phyloP scores from a whole-genome alignment of 2,797 vertebrate genomes.

The Enteromius unitaeniatus region DNA sequence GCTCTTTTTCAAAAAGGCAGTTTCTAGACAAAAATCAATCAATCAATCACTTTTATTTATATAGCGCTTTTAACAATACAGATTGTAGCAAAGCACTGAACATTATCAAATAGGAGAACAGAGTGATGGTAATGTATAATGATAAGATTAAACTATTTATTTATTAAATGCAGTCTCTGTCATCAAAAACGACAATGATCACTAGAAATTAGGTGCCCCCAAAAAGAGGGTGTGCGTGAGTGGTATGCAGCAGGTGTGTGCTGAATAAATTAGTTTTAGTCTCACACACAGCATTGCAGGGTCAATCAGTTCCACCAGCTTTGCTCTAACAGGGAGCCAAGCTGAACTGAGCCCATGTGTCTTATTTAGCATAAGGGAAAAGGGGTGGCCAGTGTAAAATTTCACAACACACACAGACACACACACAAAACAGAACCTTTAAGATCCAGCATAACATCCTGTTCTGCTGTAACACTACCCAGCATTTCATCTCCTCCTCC shows the following conservation, averaged over 20 bases:
- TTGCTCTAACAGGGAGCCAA: neutral
- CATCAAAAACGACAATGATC: no score
- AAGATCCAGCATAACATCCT: neutral
- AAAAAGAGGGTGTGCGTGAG: neutral
- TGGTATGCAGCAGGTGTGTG: neutral
- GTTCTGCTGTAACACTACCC: neutral
- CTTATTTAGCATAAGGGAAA: slow-evolving; percentile 11
- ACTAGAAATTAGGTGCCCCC: no score
- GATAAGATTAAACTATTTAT: no score
- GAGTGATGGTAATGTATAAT: no score
- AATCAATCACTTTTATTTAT: no score
- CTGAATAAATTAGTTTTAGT: slow-evolving; percentile 44
- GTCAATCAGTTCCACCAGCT: slow-evolving; percentile 32
- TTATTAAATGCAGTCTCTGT: no score
- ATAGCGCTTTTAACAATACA: no score
- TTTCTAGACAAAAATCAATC: neutral
- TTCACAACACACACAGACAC: neutral
- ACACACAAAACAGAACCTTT: neutral
- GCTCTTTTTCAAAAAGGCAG: neutral
- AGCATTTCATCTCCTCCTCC: neutral
- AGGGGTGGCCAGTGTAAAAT: neutral
- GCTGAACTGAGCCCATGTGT: slow-evolving; percentile 16
- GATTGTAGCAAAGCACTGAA: no score
- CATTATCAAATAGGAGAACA: no score
- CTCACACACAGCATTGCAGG: neutral